Evolutionary conservation across 2,888 invertebrate species (phyloP).

Genomic region (Camponotus fellah): DNA sequence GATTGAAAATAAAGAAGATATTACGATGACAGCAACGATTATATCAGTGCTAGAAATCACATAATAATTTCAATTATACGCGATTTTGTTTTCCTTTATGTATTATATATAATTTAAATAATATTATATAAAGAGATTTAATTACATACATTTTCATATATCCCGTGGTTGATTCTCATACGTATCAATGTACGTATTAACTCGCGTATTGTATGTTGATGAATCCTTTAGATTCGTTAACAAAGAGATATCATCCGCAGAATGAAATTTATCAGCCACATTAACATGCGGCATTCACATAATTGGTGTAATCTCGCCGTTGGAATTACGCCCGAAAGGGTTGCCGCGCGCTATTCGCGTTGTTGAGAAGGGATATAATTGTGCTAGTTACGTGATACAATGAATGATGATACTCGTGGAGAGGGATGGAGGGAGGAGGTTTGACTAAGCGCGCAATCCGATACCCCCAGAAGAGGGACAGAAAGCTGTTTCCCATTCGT

Average conservation of each 20-base stretch:
- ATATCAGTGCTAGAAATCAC: background rate
- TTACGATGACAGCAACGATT: background rate
- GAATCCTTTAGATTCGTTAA: background rate
- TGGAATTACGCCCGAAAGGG: conserved; percentile 57
- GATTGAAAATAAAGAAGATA: background rate
- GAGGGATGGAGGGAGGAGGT: background rate
- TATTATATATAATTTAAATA: background rate
- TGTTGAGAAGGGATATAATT: conserved; percentile 54
- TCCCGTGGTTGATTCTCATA: background rate
- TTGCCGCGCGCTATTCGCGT: conserved; percentile 41
- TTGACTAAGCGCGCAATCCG: conserved; percentile 45
- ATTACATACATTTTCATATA: background rate
- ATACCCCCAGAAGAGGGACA: conserved; percentile 24
- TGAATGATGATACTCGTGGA: conserved; percentile 50
- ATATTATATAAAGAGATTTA: background rate
- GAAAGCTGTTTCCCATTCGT: conserved; percentile 33
- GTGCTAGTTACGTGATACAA: conserved; percentile 60
- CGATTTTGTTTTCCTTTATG: background rate
- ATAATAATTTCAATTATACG: background rate
- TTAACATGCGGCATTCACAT: conserved; percentile 43
- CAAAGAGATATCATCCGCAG: conserved; percentile 21
- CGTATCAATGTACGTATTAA: background rate
- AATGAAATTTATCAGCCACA: conserved; percentile 44
- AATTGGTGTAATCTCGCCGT: conserved; percentile 35
- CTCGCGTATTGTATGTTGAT: background rate